Evolutionary conservation across 2,888 invertebrate species (phyloP).

Genomic region (Aleiodes leptofemur): DNA sequence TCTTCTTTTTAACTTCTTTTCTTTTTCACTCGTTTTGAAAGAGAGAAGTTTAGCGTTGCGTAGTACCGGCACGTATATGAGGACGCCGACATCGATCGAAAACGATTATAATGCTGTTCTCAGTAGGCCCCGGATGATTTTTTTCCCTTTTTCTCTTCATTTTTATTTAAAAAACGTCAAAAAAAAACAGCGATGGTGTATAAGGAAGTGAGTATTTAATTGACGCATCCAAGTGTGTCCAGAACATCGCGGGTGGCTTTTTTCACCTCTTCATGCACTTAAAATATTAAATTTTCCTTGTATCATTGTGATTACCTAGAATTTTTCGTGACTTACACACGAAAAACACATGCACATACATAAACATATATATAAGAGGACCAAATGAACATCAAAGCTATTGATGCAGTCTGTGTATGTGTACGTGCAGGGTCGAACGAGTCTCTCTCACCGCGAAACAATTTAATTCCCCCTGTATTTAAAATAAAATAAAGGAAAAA

Average conservation of each 20-base stretch:
- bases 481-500: slow-evolving; percentile 38
- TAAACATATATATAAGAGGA: not conserved
- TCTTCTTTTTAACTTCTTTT: slow-evolving; percentile 46
- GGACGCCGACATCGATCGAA: slow-evolving; percentile 42
- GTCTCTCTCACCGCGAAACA: slow-evolving; percentile 69
- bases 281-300: not conserved
- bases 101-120: slow-evolving; percentile 51
- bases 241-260: slow-evolving; percentile 40
- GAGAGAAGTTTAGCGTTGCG: slow-evolving; percentile 44
- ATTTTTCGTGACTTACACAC: not conserved
- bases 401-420: not conserved
- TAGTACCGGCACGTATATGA: slow-evolving; percentile 47
- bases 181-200: not conserved
- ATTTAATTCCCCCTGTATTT: slow-evolving; percentile 35
- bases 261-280: not conserved
- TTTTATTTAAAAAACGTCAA: slow-evolving; percentile 9
- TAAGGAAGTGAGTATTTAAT: slow-evolving; percentile 50
- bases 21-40: slow-evolving; percentile 1
- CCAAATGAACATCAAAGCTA: not conserved
- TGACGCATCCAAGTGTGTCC: slow-evolving; percentile 40
- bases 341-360: not conserved
- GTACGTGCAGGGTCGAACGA: slow-evolving; percentile 49
- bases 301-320: not conserved
- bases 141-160: slow-evolving; percentile 24
- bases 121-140: slow-evolving; percentile 48